A percentile compares a stretch with the other conserved stretches of the same genome.
Evolutionary conservation across 2,888 invertebrate genomes (phyloP).

Genomic region (Busseola fusca): DNA sequence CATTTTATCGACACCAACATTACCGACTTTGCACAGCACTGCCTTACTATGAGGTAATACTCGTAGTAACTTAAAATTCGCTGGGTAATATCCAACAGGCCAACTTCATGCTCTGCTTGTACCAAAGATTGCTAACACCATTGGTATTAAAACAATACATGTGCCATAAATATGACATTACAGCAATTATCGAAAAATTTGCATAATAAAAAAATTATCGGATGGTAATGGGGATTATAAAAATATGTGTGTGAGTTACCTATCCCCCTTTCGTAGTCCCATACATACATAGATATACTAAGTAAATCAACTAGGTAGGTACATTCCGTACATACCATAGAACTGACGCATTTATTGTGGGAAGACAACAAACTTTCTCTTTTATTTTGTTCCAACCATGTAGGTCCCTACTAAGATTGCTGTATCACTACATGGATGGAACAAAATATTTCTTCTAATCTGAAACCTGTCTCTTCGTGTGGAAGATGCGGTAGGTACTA

Average conservation of each 20-base stretch:
- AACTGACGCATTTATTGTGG: background rate
- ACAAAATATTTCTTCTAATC: no score
- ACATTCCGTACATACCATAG: slow-evolving; percentile 12
- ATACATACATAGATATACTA: background rate
- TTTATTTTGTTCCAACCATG: slow-evolving; percentile 16
- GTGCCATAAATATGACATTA: background rate
- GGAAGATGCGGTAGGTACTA: no score
- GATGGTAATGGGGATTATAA: background rate
- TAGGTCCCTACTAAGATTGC: background rate
- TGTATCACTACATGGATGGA: no score
- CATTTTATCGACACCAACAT: slow-evolving; percentile 44
- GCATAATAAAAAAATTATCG: slow-evolving; percentile 18
- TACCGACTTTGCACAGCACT: slow-evolving; percentile 55
- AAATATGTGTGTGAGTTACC: background rate
- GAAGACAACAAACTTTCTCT: slow-evolving; percentile 35
- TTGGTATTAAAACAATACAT: slow-evolving; percentile 34
- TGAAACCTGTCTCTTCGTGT: no score
- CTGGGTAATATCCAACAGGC: slow-evolving; percentile 64
- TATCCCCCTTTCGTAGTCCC: background rate
- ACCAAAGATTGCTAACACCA: slow-evolving; percentile 40
- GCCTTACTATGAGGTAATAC: slow-evolving; percentile 69
- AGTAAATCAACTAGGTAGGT: background rate
- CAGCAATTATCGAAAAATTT: slow-evolving; percentile 21
- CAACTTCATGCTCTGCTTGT: slow-evolving; percentile 68
- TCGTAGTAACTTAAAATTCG: slow-evolving; percentile 52